Conservation (phyloP, 2,797 vertebrate species). For the Pitangus sulphuratus region DNA sequence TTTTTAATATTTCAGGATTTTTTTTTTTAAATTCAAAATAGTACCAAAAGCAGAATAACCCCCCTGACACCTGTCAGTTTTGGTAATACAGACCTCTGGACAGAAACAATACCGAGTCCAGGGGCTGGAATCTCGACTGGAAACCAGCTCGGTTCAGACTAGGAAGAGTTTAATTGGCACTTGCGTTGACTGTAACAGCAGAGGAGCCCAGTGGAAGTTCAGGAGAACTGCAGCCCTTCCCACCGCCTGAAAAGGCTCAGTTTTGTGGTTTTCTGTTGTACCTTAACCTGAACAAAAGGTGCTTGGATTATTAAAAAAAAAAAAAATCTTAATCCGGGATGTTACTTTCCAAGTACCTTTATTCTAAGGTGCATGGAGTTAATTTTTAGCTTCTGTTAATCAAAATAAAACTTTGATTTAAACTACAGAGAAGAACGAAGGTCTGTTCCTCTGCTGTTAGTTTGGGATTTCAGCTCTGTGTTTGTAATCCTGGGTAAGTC, state of each 20-base stretch:
- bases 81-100: slow-evolving; percentile 33
- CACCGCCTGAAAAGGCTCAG: neutral
- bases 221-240: slow-evolving; percentile 22
- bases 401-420: neutral
- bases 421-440: neutral
- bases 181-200: slow-evolving; percentile 46
- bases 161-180: neutral
- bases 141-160: neutral
- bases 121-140: neutral
- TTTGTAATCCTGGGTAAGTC: neutral
- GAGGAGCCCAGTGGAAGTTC: slow-evolving; percentile 58
- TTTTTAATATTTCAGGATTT: slow-evolving; percentile 48
- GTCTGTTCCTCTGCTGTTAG: neutral
- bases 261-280: neutral
- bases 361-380: neutral
- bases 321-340: neutral
- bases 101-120: slow-evolving; percentile 26
- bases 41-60: slow-evolving; percentile 20
- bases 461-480: neutral
- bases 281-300: neutral
- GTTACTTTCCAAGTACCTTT: neutral
- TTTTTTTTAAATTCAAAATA: neutral
- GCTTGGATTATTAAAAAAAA: neutral
- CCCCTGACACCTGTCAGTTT: slow-evolving; percentile 16
- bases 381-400: neutral